Conservation (phyloP, 1,140 invertebrate genomes). For the Brachionus rotundiformis region DNA sequence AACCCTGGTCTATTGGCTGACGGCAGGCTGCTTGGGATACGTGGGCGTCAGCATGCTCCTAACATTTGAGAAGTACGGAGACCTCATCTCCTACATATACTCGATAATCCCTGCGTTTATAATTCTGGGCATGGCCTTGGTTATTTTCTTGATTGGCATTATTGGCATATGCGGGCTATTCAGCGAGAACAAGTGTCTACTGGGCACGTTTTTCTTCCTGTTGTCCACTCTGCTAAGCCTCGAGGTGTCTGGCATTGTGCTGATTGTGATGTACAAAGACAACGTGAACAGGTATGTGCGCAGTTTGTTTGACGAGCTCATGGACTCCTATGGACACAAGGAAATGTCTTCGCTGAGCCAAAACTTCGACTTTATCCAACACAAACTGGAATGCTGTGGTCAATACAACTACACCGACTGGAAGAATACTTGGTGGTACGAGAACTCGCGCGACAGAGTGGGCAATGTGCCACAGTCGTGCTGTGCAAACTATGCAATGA, state of each 20-base stretch:
- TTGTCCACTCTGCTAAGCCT: neutral
- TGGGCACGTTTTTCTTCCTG: conserved; percentile 22
- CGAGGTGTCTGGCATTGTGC: neutral
- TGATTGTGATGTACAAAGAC: conserved; percentile 23
- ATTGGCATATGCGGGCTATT: conserved; percentile 36
- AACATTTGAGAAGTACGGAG: conserved; percentile 32
- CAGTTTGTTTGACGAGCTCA: neutral
- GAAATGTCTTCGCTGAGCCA: conserved; percentile 28
- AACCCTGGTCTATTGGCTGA: conserved; percentile 9
- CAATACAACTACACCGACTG: conserved; percentile 44
- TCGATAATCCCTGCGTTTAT: conserved; percentile 40
- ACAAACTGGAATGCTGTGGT: conserved; percentile 32
- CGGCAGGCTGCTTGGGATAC: neutral
- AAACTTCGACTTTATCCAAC: conserved; percentile 43
- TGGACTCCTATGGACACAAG: conserved; percentile 34
- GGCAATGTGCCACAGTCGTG: conserved; percentile 44
- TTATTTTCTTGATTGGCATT: conserved; percentile 11
- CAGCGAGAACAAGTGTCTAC: conserved; percentile 43
- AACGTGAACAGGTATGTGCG: conserved; percentile 13
- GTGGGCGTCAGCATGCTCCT: neutral
- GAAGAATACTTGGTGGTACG: conserved; percentile 48
- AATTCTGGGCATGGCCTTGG: conserved; percentile 27
- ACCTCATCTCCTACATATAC: conserved; percentile 35
- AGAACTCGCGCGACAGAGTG: neutral
- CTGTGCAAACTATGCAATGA: conserved; percentile 18